Base-by-base conservation (phyloP, 2,888 invertebrate genomes). In the Ennomos fuscantarius region DNA sequence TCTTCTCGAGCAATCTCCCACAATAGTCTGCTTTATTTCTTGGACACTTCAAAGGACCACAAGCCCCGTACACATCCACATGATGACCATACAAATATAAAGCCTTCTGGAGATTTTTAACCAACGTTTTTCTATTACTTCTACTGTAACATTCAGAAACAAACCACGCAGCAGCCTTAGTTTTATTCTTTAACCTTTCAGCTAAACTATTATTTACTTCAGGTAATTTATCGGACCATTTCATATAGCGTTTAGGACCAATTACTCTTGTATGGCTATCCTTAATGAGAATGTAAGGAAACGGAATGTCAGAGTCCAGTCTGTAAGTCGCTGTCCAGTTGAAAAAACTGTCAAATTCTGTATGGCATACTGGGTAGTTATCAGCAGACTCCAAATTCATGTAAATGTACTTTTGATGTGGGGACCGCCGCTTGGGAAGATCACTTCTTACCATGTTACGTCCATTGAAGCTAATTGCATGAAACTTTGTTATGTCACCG, bases 41-140 rank as follows among this genome's bases (percentile, higher is more conserved):
- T 0, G 86, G 76, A 56, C 91, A 91, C 9, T 68, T 63, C 0
- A 83, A 62, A 0, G 68, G 63, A 0, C 94, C 94, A 76, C 94
- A 94, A 0, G 66, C 60, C 0, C 94, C 94, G 64, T 87, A 94
- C 3, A 94, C 80, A 65, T 94, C 94, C 1, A 94, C 85, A 0
- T 79, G 68, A 10, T 79, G 65, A 0, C 76, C 72, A 56, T 80
- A 82, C 0, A 36, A 36, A 1, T 51, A 46, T 11, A 90, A 65
- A 0, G 76, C 79, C n/a, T 70, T 73, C 40, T 81, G 70, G 24
- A 92, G 60, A 2, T 72, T 62, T 1, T 46, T 65, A 0, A 78
- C 87, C 52, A 82, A 75, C 0, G 71, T 63, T 10, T 69, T 52
- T 48, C 91, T 79, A 0, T 70, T 72, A 66, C 82, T 88, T 55